phyloP scores from a whole-genome alignment of 2,797 vertebrate species.

The Momotus momota region DNA sequence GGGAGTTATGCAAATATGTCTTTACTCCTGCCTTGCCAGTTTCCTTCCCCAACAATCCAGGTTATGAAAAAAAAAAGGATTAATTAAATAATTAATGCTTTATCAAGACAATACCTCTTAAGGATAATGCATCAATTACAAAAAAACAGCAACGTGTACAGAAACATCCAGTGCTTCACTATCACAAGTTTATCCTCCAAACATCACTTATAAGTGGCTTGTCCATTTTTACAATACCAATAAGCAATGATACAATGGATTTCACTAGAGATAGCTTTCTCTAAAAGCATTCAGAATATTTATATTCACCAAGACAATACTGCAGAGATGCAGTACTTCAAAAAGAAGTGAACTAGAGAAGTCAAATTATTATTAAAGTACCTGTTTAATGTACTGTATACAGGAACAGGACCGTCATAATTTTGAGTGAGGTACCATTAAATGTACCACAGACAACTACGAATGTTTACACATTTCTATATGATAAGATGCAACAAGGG shows the following conservation, averaged over 20 bases:
- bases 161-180: not conserved
- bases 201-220: not conserved
- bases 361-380: not conserved
- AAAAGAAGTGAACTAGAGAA: not conserved
- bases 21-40: not conserved
- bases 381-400: not conserved
- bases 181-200: not conserved
- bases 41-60: not conserved
- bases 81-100: not conserved
- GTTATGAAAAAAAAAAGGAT: rapidly evolving
- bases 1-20: not conserved
- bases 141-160: not conserved
- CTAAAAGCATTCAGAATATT: not conserved
- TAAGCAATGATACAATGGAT: not conserved
- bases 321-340: not conserved
- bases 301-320: not conserved
- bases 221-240: not conserved
- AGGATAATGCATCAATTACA: not conserved
- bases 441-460: not conserved
- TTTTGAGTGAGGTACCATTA: not conserved
- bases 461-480: not conserved
- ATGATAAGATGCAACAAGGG: not conserved
- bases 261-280: not conserved
- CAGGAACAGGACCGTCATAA: not conserved
- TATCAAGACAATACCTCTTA: not conserved